Conservation (phyloP, 2,113 vertebrate genomes). For the Alethe diademata region DNA sequence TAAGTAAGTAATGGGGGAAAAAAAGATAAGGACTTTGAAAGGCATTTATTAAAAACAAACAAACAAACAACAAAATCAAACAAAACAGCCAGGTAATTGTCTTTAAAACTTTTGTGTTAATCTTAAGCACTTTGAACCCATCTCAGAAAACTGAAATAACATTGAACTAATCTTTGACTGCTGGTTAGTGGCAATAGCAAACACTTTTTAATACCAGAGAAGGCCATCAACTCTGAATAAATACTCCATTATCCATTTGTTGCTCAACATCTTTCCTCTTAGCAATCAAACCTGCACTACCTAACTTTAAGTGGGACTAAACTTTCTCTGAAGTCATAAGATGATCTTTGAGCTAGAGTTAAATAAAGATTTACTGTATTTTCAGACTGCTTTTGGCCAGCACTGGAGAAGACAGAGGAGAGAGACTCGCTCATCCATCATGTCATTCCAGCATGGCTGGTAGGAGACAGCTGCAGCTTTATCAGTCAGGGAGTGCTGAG, state of each 20-base stretch:
- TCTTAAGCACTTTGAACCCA: neutral
- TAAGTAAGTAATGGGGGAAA: neutral
- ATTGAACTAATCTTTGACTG: neutral
- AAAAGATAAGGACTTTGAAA: neutral
- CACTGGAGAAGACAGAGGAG: neutral
- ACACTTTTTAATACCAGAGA: neutral
- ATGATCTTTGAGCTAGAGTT: constrained; percentile 21
- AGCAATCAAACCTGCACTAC: neutral
- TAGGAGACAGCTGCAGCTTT: neutral
- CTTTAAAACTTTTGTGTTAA: neutral
- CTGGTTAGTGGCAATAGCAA: neutral
- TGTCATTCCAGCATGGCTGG: neutral
- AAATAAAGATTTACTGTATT: constrained; percentile 43
- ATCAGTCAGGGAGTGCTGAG: neutral
- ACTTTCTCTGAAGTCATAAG: neutral
- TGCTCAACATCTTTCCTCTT: neutral
- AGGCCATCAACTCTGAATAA: neutral
- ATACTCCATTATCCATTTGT: neutral
- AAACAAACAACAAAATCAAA: neutral
- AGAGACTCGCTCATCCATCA: neutral
- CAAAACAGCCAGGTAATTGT: neutral
- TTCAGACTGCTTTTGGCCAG: constrained; percentile 20
- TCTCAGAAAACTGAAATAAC: neutral
- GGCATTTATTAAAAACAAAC: neutral
- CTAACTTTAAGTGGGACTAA: neutral